Evolutionary conservation across 2,113 vertebrate species (phyloP), one percentile per base, ranked within the genome.

Genomic region (Tragelaphus scriptus): DNA sequence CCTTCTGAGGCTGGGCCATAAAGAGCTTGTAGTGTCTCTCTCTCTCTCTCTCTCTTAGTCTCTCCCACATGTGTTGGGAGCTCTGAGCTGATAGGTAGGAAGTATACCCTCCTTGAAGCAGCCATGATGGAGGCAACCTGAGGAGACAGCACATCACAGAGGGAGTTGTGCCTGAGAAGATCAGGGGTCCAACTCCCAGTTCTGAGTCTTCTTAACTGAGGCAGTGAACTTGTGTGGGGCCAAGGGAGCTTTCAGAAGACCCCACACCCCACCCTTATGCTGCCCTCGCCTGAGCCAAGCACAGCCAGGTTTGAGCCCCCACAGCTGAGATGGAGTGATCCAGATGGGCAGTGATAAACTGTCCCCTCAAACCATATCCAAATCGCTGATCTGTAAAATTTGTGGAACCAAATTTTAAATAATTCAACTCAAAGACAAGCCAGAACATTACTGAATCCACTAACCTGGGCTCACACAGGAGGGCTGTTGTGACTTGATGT

Each of bases 381-480:
- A n/a, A 47, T n/a, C 23, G 6, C 7, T 17, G 63, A 80, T 53
- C 32, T 61, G 3, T 49, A 65, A 36, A 26, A 58, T n/a, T 65
- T 53, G 30, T 28, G 26, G 28, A 93, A 40, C 12, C 8, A 71
- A 71, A 40, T 71, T 71, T 71, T 71, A 71, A 40, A 65, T 90
- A 94, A 93, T 10, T 21, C 15, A 77, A 79, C 40, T 92, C 47
- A 61, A 96, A 91, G 26, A 75, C 51, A 91, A 85, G 90, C 23
- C 49, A n/a, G 65, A 79, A 59, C 16, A 75, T 36, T n/a, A 84
- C 58, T 87, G 79, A 93, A 51, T 44, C 56, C 17, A 87, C 32
- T n/a, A 92, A 59, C 4, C 9, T 53, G 36, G 30, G 26, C 71
- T 95, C 53, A 92, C 6, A 65, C 12, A 40, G 25, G n/a, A 5